A percentile compares a stretch with the other conserved stretches of the same genome.
These are phyloP conservation scores for Terrapene triunguis DNA, from an alignment of 2,113 vertebrate species.

Conservation along the genomic window DNA sequence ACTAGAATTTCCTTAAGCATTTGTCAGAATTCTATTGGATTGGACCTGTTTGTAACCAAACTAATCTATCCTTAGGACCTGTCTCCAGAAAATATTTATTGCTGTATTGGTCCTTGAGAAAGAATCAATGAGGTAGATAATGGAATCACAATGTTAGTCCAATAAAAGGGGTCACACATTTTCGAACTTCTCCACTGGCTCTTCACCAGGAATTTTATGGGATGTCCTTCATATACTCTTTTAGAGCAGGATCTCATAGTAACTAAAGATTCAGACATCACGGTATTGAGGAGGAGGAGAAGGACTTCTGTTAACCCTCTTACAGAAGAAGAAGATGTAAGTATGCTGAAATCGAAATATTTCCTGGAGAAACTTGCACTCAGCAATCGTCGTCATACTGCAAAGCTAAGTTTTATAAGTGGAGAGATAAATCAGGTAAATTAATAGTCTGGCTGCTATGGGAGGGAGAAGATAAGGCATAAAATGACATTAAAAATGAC, in stretches of 20 bases:
- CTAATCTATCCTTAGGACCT: background rate
- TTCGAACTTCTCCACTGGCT: background rate
- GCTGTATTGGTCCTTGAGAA: background rate
- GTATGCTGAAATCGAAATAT: slow-evolving; percentile 52
- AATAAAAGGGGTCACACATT: background rate
- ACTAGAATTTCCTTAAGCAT: background rate
- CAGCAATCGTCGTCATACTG: slow-evolving; percentile 32
- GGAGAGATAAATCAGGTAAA: slow-evolving; percentile 50
- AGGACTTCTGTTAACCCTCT: slow-evolving; percentile 45
- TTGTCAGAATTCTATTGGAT: background rate
- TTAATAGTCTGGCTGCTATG: slow-evolving; percentile 45
- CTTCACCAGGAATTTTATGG: background rate
- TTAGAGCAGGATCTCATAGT: background rate
- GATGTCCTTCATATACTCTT: slow-evolving; percentile 39
- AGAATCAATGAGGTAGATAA: background rate
- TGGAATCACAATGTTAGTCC: background rate
- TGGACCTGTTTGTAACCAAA: background rate
- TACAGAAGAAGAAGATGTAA: slow-evolving; percentile 38
- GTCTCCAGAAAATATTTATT: background rate
- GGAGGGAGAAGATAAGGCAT: slow-evolving; percentile 41
- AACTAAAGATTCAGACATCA: slow-evolving; percentile 31
- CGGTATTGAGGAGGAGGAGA: slow-evolving; percentile 36
- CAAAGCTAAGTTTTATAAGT: slow-evolving; percentile 42
- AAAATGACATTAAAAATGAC: slow-evolving; percentile 24
- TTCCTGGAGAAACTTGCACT: slow-evolving; percentile 21